phyloP scores from a whole-genome alignment of 1,140 invertebrate genomes.

The silkworm (Bombyx mori) region DNA sequence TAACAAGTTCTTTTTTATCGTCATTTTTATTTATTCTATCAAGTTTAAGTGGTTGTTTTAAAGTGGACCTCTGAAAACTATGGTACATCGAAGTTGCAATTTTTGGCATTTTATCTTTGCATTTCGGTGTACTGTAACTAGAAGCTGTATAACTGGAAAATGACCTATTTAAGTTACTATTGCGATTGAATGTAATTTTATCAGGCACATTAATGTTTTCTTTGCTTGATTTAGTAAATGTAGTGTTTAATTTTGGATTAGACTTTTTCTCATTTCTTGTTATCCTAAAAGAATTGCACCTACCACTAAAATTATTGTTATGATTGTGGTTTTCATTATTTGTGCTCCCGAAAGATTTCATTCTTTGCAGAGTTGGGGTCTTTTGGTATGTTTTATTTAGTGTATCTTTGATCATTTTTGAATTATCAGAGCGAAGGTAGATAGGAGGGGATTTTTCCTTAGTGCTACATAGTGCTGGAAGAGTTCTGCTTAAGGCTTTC shows the following conservation, averaged over 20 bases:
- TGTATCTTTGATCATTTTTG: constrained; percentile 63
- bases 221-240: constrained; percentile 65
- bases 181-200: constrained; percentile 50
- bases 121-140: constrained; percentile 56
- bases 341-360: constrained; percentile 66
- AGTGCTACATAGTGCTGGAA: constrained; percentile 44
- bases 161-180: constrained; percentile 52
- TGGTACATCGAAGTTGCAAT: constrained; percentile 63
- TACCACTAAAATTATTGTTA: constrained; percentile 42
- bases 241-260: constrained; percentile 58
- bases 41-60: constrained; percentile 57
- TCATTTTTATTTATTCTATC: constrained; percentile 58
- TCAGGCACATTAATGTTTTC: constrained; percentile 55
- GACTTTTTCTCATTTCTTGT: constrained; percentile 59
- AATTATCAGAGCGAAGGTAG: constrained; percentile 38
- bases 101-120: constrained; percentile 65
- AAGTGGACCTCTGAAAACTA: constrained; percentile 55
- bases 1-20: constrained; percentile 55
- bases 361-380: constrained; percentile 62
- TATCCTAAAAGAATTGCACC: constrained; percentile 61
- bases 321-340: constrained; percentile 47
- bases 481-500: constrained; percentile 56
- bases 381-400: constrained; percentile 66
- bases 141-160: constrained; percentile 59
- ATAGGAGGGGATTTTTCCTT: constrained; percentile 42